Base-by-base conservation (phyloP, 2,113 vertebrate species). In the Nothoprocta perdicaria region DNA sequence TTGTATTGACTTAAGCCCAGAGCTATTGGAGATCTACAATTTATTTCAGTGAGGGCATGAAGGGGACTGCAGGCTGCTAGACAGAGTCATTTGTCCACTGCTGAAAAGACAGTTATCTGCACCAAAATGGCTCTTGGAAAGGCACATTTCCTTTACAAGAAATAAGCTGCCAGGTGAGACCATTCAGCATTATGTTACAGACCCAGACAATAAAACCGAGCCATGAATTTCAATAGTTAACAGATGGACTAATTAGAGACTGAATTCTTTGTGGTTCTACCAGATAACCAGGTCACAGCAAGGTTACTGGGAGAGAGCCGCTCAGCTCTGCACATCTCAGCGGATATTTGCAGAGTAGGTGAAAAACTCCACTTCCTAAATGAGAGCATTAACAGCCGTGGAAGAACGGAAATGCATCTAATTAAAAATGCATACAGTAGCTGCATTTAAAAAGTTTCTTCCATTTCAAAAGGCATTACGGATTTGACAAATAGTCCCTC, bases 181-280 rank as follows among this genome's bases (percentile, higher is more conserved):
- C 80, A 88, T 92, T 91, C 92, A 94, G 91, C 87, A 84, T 93
- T 81, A 94, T 93, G 83, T 78, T 91, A 94, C 86, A 91, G 76
- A 82, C 87, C 73, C 87, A 81, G 80, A 91, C 92, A 92, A 94
- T 94, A 91, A 96, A 95, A 88, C 76, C 62, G 91, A 93, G 91
- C 92, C 69, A 92, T 92, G 95, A 94, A 96, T 96, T 93, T 93
- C 91, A 95, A 92, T 92, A 96, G 95, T 96, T 96, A 95, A 96
- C 93, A 94, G 94, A 96, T 95, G 93, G 96, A 95, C 95, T 96
- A 96, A 95, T 96, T 96, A 93, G 82, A 94, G 90, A 86, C 76
- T 12, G 87, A 91, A 86, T 95, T 96, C 87, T 96, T 96, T 75
- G 77, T 89, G 89, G 87, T 91, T 96, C 90, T 89, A 88, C 83